Evolutionary conservation across 2,888 invertebrate species (phyloP), one percentile per base, ranked within the genome.

Genomic region (Cantharis rufa): DNA sequence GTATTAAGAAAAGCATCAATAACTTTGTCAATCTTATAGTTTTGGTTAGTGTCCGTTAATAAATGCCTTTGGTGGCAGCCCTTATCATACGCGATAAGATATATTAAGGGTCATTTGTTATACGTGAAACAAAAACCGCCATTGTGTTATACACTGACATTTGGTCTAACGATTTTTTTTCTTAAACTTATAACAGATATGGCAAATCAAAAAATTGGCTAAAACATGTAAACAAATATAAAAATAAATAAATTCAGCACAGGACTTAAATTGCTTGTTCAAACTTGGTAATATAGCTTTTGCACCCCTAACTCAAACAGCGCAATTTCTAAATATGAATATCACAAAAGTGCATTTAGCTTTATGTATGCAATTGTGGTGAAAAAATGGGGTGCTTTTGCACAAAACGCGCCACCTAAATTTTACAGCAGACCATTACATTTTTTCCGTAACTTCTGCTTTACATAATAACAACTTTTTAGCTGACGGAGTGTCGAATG

Each of bases 301-400:
- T 13, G 18, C 18, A 66, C 64, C 64, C 64, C 64, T 66, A 66
- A 66, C 24, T 66, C 64, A 66, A 66, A 66, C 64, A 66, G 72
- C 27, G 24, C 21, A 76, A 74, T 75, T 71, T 62, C 75, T 74
- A 77, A 76, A 75, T 82, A 80, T 78, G 79, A 78, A 79, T 82
- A 79, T 80, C 79, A 84, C 82, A 83, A 84, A 83, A 84, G 83
- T 82, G 81, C 84, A 84, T 85, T 85, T 84, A 82, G 83, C 82
- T 81, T 82, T 82, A 83, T 82, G 82, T 82, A 83, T 81, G 82
- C 86, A 86, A 85, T 85, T 86, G 85, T 83, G 86, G 85, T 80
- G 84, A 84, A 86, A 86, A 86, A 85, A 85, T 21, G 24, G 85
- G 81, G 86, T 86, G 85, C 83, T 84, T 84, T 84, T 84, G 82